Evolutionary conservation across 2,113 vertebrate genomes (phyloP), one percentile per base, ranked within the genome.

Genomic region (Gobiocypris rarus): DNA sequence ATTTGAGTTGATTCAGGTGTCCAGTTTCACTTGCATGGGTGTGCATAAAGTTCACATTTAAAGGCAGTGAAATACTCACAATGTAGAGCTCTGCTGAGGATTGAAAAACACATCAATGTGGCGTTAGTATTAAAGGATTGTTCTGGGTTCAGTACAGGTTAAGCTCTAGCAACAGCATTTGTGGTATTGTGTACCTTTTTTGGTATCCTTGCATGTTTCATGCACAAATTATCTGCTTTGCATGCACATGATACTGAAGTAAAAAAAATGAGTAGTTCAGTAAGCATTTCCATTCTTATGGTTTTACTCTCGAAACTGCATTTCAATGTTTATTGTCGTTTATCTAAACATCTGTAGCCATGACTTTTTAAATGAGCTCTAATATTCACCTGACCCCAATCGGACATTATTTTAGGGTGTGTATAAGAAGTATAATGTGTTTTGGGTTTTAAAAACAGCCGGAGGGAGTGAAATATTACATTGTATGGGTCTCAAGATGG

Each of bases 41-140:
- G 38, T 71, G 10, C n/a, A 45, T 15, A 24, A 14, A n/a, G 11
- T 9, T 14, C 5, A 71, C 69, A 24, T 43, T 43, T 71, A 38
- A 71, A 43, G 22, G 38, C 0, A 1, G 17, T 43, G 34, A n/a
- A 43, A n/a, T 6, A 22, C 38, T 43, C n/a, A 11, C 19, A 43
- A 41, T 45, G 70, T 73, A 73, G 70, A 73, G 70, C 70, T 73
- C 70, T 73, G 70, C 70, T 38, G 52, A 38, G 52, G 75, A n/a
- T 54, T 77, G 75, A 77, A 75, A 58, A 58, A 22, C 3, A 77
- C 52, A 77, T 38, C 28, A 58, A n/a, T 56, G 11, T n/a, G 52
- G 52, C 10, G 14, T n/a, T 22, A 31, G 48, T 31, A 4, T 31
- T 3, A 19, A 52, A 26, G 70, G 5, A 69, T 9, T 38, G 65